phyloP scores from a whole-genome alignment of 1,140 invertebrate genomes.

The Schmidtea mediterranea region DNA sequence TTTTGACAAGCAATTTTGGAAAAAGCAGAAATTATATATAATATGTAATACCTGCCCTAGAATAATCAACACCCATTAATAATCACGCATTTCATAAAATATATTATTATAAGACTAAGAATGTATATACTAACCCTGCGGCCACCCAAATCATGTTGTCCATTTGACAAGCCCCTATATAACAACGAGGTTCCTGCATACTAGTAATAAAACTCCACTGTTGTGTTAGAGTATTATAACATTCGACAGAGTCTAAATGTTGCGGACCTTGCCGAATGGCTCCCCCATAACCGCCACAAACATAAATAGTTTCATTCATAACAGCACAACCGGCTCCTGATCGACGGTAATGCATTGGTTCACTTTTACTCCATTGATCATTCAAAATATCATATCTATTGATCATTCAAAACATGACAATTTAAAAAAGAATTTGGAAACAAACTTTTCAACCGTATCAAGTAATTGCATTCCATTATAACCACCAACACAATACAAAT shows the following conservation, averaged over 20 bases:
- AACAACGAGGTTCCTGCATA: slow-evolving; percentile 20
- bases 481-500: slow-evolving; percentile 20
- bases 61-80: neutral
- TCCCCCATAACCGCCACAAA: slow-evolving; percentile 22
- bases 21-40: too few species aligned
- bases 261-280: slow-evolving; percentile 7
- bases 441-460: slow-evolving; percentile 8
- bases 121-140: slow-evolving; percentile 14
- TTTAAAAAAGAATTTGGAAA: neutral
- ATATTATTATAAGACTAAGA: neutral
- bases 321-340: slow-evolving; percentile 22
- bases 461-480: slow-evolving; percentile 18
- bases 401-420: neutral
- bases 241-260: slow-evolving; percentile 18
- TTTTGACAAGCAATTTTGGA: too few species aligned
- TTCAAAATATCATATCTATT: slow-evolving; percentile 2
- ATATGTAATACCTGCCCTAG: too few species aligned
- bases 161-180: slow-evolving; percentile 20
- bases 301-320: slow-evolving; percentile 18
- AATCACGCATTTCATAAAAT: neutral
- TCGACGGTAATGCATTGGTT: slow-evolving; percentile 15
- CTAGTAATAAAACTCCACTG: slow-evolving; percentile 15
- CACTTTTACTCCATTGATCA: slow-evolving; percentile 9
- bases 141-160: slow-evolving; percentile 19
- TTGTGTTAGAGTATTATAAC: slow-evolving; percentile 14